Evolutionary conservation across 2,888 invertebrate genomes (phyloP).

Genomic region (Nomada flava): DNA sequence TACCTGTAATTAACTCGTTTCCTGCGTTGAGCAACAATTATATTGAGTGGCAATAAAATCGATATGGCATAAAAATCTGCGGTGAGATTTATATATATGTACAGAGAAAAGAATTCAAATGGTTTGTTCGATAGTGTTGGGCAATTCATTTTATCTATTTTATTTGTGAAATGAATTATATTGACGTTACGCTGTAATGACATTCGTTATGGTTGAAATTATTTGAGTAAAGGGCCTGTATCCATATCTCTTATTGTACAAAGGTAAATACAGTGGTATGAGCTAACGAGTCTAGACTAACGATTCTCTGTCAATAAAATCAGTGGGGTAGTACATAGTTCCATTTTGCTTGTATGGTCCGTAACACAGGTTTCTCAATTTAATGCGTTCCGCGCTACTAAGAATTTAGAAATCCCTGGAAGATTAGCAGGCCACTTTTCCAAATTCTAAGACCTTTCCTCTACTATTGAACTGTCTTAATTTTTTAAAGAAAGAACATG

Average conservation of each 20-base stretch:
- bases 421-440: not conserved
- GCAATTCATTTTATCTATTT: too few relatives aligned
- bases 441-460: not conserved
- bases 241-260: not conserved
- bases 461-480: not conserved
- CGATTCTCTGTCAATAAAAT: constrained; percentile 14
- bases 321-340: not conserved
- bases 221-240: not conserved
- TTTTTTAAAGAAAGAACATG: not conserved
- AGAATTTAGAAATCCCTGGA: not conserved
- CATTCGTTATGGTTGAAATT: not conserved
- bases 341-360: not conserved
- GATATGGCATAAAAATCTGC: not conserved
- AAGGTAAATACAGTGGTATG: too few relatives aligned
- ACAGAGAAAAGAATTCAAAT: not conserved
- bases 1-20: constrained; percentile 39
- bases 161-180: not conserved
- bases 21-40: constrained; percentile 20
- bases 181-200: not conserved
- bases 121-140: too few relatives aligned
- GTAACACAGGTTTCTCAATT: not conserved
- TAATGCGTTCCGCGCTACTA: not conserved
- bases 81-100: not conserved
- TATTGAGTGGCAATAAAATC: not conserved
- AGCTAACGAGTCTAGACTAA: constrained; percentile 4